Base-by-base conservation (phyloP, 1,140 invertebrate species). In the Drosophila navojoa region DNA sequence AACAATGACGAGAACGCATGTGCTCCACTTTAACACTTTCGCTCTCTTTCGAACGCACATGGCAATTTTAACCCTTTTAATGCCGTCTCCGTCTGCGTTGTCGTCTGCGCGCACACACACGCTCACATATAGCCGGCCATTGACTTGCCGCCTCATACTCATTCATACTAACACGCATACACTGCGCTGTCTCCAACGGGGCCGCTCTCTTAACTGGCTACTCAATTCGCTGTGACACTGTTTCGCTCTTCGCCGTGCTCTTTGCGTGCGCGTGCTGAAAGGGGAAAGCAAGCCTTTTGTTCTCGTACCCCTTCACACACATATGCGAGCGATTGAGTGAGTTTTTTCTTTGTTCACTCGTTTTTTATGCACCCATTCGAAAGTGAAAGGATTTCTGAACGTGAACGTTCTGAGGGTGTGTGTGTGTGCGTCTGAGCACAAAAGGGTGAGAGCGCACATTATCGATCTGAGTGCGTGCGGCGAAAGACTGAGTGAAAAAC, bases 11-110 rank as follows among this genome's bases (percentile, higher is more conserved):
- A 73, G 42, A 47, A 90, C 86, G 86, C 85, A 90, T 90, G 86
- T 90, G 86, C 87, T 82, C 86, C 79, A 90, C 57, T 82, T 90
- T 90, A 87, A 90, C 87, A 90, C 87, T 90, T 90, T 90, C 79
- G 82, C 82, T 90, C 87, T 82, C 79, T 81, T 67, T 81, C 81
- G 76, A 69, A 77, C 78, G 70, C 86, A 90, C 78, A 79, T 86
- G 81, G 45, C 70, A 70, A 71, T 69, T 76, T 90, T 90, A 90
- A 90, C 87, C 87, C 87, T 90, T 90, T 90, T 90, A 90, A 90
- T 90, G 87, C 89, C 66, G 71, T 90, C 87, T 90, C 81, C 87
- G 87, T 87, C 87, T 90, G 79, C 77, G 74, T 77, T 55, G 73
- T 47, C 64, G 84, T 89, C 84, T 89, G 77, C 73, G 62, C 68